Evolutionary conservation across 2,113 vertebrate genomes (phyloP).

Genomic region (Epinephelus moara): DNA sequence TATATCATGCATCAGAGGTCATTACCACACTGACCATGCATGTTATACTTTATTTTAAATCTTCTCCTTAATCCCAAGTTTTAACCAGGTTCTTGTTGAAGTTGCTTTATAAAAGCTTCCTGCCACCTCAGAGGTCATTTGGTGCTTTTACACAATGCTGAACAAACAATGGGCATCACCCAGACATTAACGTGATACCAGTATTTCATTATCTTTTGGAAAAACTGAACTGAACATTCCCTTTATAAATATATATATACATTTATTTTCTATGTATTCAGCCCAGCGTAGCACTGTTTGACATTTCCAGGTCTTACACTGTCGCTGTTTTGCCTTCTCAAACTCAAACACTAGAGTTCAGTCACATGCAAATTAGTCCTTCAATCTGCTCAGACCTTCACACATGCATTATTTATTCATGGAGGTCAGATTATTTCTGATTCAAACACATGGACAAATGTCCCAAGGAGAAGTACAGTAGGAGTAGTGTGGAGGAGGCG

Average conservation of each 20-base stretch:
- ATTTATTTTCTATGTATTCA: neutral
- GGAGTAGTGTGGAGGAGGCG: slow-evolving; percentile 63
- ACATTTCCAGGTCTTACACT: slow-evolving; percentile 5
- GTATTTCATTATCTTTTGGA: neutral
- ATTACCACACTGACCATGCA: neutral
- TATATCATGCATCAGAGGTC: slow-evolving; percentile 1
- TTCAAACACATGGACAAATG: slow-evolving; percentile 48
- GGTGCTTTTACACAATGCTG: neutral
- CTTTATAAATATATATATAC: neutral
- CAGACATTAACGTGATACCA: neutral
- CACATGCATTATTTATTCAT: slow-evolving; percentile 52
- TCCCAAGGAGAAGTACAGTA: slow-evolving; percentile 60
- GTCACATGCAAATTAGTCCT: slow-evolving; percentile 69
- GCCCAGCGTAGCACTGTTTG: neutral
- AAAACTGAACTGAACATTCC: neutral
- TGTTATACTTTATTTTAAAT: slow-evolving; percentile 1
- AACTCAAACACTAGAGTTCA: slow-evolving; percentile 37
- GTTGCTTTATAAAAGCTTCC: neutral
- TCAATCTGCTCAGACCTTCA: slow-evolving; percentile 41
- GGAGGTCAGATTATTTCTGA: slow-evolving; percentile 36
- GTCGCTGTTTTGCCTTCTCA: slow-evolving; percentile 2
- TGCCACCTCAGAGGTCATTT: neutral
- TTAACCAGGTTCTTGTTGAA: neutral
- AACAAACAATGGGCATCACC: neutral
- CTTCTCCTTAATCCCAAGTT: neutral